These are phyloP conservation scores for Aspidiotus destructor DNA, from an alignment of 2,888 invertebrate species.

Conservation along the genomic window DNA sequence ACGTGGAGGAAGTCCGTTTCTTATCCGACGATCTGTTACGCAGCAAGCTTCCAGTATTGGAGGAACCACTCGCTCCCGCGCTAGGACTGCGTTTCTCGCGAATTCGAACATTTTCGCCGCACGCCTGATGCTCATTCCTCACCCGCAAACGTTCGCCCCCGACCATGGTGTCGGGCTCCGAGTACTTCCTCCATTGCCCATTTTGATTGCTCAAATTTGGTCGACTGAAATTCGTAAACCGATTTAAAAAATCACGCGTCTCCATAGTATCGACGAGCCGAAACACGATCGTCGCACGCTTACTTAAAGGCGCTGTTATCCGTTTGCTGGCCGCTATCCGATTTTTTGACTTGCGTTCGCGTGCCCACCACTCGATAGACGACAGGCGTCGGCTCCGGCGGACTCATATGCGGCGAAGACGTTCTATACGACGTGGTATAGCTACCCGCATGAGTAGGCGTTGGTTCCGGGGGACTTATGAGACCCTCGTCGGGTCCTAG, in stretches of 20 bases:
- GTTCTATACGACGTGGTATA: slow-evolving; percentile 13
- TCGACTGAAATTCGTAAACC: background rate
- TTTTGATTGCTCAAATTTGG: background rate
- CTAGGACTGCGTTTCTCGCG: slow-evolving; percentile 43
- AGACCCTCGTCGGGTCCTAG: slow-evolving; percentile 35
- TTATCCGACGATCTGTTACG: slow-evolving; percentile 25
- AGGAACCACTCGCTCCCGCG: slow-evolving; percentile 31
- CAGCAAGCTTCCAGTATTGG: slow-evolving; percentile 24
- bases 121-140: background rate
- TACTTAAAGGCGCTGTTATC: slow-evolving; percentile 37
- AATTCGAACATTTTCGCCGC: slow-evolving; percentile 38
- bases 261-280: too few relatives aligned
- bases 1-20: slow-evolving; percentile 25
- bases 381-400: slow-evolving; percentile 38
- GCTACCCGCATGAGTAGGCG: slow-evolving; percentile 31
- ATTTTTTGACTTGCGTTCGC: slow-evolving; percentile 42
- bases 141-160: slow-evolving; percentile 23
- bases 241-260: too few relatives aligned
- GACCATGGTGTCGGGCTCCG: slow-evolving; percentile 43
- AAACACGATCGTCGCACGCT: background rate
- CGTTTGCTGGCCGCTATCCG: slow-evolving; percentile 49
- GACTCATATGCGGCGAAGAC: slow-evolving; percentile 33
- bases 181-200: slow-evolving; percentile 46
- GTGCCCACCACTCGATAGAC: slow-evolving; percentile 40
- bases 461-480: slow-evolving; percentile 35